phyloP scores from a whole-genome alignment of 2,888 invertebrate genomes.

The Melanostoma scalare region DNA sequence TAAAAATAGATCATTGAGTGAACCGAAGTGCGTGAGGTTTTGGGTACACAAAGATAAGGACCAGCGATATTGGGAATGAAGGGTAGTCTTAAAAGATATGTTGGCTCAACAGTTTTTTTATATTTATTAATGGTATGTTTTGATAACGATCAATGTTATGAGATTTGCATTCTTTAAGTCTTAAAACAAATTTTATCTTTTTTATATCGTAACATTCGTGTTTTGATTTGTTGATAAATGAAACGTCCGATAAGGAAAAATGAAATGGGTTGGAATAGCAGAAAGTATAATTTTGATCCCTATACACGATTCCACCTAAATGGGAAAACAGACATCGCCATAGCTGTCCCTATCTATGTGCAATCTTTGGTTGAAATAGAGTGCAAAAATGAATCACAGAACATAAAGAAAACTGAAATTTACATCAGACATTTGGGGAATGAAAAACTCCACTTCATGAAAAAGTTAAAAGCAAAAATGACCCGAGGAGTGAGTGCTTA shows the following conservation, averaged over 20 bases:
- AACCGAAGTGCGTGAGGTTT: not conserved
- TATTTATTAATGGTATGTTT: slow-evolving; percentile 18
- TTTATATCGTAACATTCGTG: not conserved
- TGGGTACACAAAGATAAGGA: slow-evolving; percentile 26
- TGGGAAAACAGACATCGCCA: too few species aligned
- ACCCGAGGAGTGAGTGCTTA: too few species aligned
- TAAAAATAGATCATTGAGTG: not conserved
- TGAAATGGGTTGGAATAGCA: too few species aligned
- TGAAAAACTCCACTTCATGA: too few species aligned
- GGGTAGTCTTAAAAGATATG: slow-evolving; percentile 9
- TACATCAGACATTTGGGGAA: too few species aligned
- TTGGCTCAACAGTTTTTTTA: slow-evolving; percentile 12
- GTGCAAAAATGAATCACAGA: too few species aligned
- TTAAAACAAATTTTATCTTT: not conserved
- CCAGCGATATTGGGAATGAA: slow-evolving; percentile 18
- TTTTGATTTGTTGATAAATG: not conserved
- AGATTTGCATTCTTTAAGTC: not conserved
- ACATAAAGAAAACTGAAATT: too few species aligned
- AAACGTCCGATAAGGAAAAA: not conserved
- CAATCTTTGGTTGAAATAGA: too few species aligned
- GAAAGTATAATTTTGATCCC: too few species aligned
- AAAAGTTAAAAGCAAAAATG: too few species aligned
- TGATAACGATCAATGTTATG: not conserved
- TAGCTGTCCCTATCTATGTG: too few species aligned
- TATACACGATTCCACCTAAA: too few species aligned